These are phyloP conservation scores for Glaucomys volans DNA, from an alignment of 2,113 vertebrate species.

Conservation along the genomic window DNA sequence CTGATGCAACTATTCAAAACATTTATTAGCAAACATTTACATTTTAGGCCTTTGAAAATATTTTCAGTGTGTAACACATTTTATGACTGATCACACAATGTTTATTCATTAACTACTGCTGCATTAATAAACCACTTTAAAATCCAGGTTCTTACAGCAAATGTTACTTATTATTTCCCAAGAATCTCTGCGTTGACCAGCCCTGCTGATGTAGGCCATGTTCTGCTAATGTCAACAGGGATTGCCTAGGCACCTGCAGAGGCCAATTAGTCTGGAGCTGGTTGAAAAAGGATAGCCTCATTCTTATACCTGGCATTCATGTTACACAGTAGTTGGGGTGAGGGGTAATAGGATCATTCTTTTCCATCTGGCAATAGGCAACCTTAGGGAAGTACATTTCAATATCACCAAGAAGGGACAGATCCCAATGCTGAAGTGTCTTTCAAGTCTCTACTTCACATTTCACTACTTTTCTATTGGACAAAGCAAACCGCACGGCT, in stretches of 20 bases:
- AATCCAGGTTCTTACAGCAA: background rate
- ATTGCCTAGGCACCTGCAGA: background rate
- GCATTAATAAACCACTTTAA: background rate
- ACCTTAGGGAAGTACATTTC: background rate
- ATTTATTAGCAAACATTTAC: background rate
- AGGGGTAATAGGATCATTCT: background rate
- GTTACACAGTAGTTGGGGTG: background rate
- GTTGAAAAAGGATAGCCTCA: background rate
- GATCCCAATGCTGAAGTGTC: background rate
- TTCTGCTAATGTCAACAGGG: background rate
- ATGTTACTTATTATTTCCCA: background rate
- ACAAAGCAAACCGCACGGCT: background rate
- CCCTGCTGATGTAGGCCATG: background rate
- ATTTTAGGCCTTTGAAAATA: background rate
- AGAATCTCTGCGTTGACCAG: background rate
- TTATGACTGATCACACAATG: background rate
- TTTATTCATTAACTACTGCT: background rate
- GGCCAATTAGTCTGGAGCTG: background rate
- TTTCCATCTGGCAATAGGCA: background rate
- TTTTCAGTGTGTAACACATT: background rate
- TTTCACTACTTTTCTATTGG: background rate
- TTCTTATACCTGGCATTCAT: background rate
- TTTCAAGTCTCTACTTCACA: background rate
- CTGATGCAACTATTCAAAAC: background rate
- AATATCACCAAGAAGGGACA: background rate